Base-by-base conservation (phyloP, 2,888 invertebrate genomes). In the Pilophorus perplexus region DNA sequence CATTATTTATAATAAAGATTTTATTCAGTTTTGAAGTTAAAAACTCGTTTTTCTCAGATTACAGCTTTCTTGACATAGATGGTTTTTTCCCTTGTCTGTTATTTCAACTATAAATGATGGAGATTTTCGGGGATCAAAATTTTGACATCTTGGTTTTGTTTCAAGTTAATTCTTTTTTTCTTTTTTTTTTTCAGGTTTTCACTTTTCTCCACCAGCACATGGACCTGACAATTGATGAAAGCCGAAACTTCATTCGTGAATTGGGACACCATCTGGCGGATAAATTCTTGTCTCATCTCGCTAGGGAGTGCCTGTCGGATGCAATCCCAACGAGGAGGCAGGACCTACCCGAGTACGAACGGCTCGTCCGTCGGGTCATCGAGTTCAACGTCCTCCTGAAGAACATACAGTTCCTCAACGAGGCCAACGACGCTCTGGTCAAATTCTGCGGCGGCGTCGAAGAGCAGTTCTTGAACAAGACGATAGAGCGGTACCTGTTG, bases 361-460 rank as follows among this genome's bases (percentile, higher is more conserved):
- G 6, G 3, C 38, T 62, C 6, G 44, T 38, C 2, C 25, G 1
- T 16, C 16, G 22, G 33, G 28, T 62, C n/a, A 10, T 25, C 6
- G 48, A 62, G 2, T 62, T 62, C 62, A 62, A 62, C 46, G 28
- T 2, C 8, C 46, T 62, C 2, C 46, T 62, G 16, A 46, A 20
- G 14, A 27, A 28, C 4, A 62, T 62, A 20, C 25, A 62, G 67
- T 84, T 87, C 70, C 82, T 88, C 69, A 78, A 80, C 1, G 75
- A 80, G 14, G 77, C 80, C 1, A 81, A 84, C 68, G 76, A 79
- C 27, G 82, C 85, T 0, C 79, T 93, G 55, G 76, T 85, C 1
- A 81, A 86, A 38, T 92, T 89, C 74, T 83, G 87, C 1, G 81
- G 84, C 23, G 85, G 90, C 75, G 84, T 91, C 66, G 88, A 91